Evolutionary conservation across 2,113 vertebrate genomes (phyloP).

Genomic region (Tetrax tetrax): DNA sequence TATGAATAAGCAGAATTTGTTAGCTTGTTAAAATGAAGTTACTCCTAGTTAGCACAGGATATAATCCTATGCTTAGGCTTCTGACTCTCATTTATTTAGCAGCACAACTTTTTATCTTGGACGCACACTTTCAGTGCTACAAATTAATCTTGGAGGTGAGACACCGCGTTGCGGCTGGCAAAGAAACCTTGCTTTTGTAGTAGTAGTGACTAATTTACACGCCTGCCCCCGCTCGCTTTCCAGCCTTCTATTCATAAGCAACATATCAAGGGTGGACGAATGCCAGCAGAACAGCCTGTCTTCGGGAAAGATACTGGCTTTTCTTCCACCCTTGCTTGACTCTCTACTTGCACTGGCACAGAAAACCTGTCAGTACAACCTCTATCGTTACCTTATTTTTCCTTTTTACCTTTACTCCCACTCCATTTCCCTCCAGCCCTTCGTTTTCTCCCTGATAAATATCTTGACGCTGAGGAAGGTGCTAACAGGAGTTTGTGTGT

Average conservation of each 20-base stretch:
- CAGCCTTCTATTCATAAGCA: conserved; percentile 58
- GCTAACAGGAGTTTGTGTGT: background rate
- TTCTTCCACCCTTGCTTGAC: conserved; percentile 41
- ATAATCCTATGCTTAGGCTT: background rate
- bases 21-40: background rate
- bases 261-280: conserved; percentile 17
- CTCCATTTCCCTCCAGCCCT: background rate
- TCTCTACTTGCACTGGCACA: conserved; percentile 46
- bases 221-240: conserved; percentile 26
- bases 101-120: background rate
- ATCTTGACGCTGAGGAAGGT: background rate
- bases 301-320: conserved; percentile 35
- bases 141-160: conserved; percentile 1
- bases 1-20: background rate
- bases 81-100: background rate
- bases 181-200: conserved; percentile 51
- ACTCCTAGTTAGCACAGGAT: background rate
- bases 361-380: conserved; percentile 29
- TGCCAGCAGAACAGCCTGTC: conserved; percentile 60
- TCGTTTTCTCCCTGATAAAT: background rate
- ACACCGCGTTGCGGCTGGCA: background rate
- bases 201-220: conserved; percentile 53
- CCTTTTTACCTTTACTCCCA: background rate
- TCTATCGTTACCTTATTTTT: conserved; percentile 25
- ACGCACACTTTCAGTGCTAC: background rate